Conservation (phyloP, 1,140 invertebrate species). For the Diachasmimorpha longicaudata region DNA sequence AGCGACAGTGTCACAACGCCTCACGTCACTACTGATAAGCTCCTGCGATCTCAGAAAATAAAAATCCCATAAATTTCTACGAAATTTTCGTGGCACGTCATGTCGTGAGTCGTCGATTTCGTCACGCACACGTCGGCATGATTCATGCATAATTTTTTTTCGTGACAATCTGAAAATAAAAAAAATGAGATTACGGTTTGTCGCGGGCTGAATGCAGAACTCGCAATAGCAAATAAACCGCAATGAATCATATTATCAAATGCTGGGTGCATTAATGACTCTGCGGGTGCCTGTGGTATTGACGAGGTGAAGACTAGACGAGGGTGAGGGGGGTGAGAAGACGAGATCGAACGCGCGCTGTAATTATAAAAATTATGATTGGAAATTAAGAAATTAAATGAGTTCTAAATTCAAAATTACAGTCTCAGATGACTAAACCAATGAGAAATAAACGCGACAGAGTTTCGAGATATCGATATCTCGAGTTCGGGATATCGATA, state of each 20-base stretch:
- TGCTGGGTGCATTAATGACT: constrained; percentile 23
- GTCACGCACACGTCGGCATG: neutral
- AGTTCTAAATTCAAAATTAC: too few relatives aligned
- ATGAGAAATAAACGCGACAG: too few relatives aligned
- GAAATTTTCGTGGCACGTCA: neutral
- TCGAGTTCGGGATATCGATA: too few relatives aligned
- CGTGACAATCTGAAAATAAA: too few relatives aligned
- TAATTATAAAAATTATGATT: too few relatives aligned
- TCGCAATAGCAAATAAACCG: neutral
- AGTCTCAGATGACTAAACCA: too few relatives aligned
- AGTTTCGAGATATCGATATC: too few relatives aligned
- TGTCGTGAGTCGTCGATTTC: neutral
- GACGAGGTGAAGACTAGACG: constrained; percentile 23
- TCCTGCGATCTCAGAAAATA: neutral
- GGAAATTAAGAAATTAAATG: too few relatives aligned
- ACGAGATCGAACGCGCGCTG: too few relatives aligned
- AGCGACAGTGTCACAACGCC: neutral
- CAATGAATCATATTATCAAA: constrained; percentile 28
- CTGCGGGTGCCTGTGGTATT: neutral
- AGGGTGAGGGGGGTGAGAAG: constrained; percentile 6
- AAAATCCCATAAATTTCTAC: neutral
- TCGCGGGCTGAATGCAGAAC: neutral
- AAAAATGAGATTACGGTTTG: neutral
- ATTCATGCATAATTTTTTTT: neutral
- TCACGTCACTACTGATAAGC: neutral